Conservation (phyloP, 2,797 vertebrate genomes). For the Neosilurus mollespiculum region DNA sequence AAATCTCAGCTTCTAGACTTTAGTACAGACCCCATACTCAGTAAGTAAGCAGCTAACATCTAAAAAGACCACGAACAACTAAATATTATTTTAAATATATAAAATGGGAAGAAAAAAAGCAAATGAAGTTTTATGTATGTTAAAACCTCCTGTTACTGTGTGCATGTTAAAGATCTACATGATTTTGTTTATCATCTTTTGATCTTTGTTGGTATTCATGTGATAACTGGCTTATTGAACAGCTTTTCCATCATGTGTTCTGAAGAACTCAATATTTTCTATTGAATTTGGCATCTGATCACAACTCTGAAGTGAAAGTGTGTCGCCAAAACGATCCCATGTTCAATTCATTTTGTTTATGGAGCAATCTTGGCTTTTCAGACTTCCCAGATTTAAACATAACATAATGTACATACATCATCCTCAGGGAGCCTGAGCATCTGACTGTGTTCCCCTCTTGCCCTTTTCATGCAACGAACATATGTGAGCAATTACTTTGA, state of each 20-base stretch:
- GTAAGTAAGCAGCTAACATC: too few species aligned
- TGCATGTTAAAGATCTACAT: not conserved
- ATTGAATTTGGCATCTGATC: not conserved
- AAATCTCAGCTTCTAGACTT: too few species aligned
- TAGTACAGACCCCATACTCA: too few species aligned
- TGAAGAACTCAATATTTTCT: not conserved
- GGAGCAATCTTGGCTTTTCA: not conserved
- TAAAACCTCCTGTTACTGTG: conserved; percentile 2
- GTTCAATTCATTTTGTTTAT: not conserved
- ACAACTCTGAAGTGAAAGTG: not conserved
- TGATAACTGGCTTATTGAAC: not conserved
- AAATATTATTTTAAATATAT: not conserved
- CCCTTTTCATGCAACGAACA: conserved; percentile 21
- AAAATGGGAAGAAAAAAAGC: not conserved
- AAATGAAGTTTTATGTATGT: not conserved
- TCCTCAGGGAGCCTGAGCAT: conserved; percentile 20
- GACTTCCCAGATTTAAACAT: conserved; percentile 2
- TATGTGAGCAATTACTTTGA: conserved; percentile 32
- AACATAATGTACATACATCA: conserved; percentile 24
- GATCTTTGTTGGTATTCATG: not conserved
- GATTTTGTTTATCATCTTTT: not conserved
- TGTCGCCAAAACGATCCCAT: conserved; percentile 1
- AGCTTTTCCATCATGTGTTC: not conserved
- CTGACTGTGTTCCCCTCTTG: conserved; percentile 25
- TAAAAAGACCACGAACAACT: not conserved